A percentile compares a stretch with the other conserved stretches of the same genome.
phyloP scores from a whole-genome alignment of 30 jellyfish, hydroid and myxozoan genomes.

The Pelagia noctiluca region DNA sequence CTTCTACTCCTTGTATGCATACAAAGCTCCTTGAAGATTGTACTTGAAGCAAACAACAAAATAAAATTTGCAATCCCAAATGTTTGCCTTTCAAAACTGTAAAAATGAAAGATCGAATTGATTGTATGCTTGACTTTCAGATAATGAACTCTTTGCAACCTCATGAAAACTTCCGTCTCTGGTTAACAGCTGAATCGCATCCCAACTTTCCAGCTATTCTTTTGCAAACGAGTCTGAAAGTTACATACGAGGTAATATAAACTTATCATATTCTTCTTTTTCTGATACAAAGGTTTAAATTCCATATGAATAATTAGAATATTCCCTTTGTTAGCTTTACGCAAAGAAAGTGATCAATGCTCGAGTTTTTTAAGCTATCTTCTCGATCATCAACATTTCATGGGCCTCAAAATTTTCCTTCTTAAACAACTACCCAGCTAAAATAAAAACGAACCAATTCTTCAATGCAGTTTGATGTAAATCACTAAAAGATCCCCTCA shows the following conservation, averaged over 20 bases:
- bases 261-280: background rate
- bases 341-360: no score
- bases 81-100: background rate
- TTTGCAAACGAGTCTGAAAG: slow-evolving; percentile 91
- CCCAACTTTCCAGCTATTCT: slow-evolving; percentile 91
- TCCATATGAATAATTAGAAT: no score
- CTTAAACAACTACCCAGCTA: no score
- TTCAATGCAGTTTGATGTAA: no score
- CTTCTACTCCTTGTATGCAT: no score
- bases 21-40: no score
- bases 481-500: no score
- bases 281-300: no score
- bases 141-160: slow-evolving; percentile 89
- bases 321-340: no score
- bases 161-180: slow-evolving; percentile 85
- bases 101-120: background rate
- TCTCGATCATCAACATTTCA: background rate
- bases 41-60: no score
- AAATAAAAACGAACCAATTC: no score
- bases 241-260: slow-evolving; percentile 82
- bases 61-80: no score
- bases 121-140: slow-evolving; percentile 12
- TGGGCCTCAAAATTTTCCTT: background rate
- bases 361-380: background rate
- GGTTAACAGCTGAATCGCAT: slow-evolving; percentile 97